phyloP scores from a whole-genome alignment of 2,797 vertebrate genomes.

The Pangasius krempfi region DNA sequence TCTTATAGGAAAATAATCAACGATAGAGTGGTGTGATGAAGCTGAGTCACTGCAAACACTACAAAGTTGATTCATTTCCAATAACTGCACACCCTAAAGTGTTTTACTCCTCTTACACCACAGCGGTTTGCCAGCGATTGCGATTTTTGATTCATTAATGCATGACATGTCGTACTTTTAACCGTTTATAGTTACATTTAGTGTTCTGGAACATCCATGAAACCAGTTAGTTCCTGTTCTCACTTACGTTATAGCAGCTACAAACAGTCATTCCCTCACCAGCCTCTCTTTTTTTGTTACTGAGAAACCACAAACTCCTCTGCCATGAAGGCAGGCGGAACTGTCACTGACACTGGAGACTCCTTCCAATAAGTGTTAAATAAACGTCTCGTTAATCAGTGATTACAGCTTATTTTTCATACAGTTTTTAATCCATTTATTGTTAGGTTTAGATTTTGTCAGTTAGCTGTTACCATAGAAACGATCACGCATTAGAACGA shows the following conservation, averaged over 20 bases:
- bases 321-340: neutral
- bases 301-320: neutral
- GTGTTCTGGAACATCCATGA: neutral
- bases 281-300: neutral
- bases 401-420: neutral
- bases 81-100: neutral
- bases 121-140: neutral
- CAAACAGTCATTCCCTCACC: neutral
- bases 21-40: neutral
- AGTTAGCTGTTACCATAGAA: neutral
- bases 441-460: neutral
- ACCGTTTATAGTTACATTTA: neutral
- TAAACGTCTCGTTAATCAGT: neutral
- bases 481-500: neutral
- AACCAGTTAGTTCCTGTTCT: neutral
- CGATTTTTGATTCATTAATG: neutral
- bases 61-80: neutral
- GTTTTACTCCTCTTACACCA: neutral
- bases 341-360: neutral
- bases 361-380: neutral
- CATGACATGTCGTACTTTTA: neutral
- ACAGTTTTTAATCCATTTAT: neutral
- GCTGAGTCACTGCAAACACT: neutral
- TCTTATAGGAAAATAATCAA: neutral
- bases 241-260: neutral